Evolutionary conservation across 2,888 invertebrate species (phyloP), one percentile per base, ranked within the genome.

Genomic region (Caenorhabditis parvicauda): DNA sequence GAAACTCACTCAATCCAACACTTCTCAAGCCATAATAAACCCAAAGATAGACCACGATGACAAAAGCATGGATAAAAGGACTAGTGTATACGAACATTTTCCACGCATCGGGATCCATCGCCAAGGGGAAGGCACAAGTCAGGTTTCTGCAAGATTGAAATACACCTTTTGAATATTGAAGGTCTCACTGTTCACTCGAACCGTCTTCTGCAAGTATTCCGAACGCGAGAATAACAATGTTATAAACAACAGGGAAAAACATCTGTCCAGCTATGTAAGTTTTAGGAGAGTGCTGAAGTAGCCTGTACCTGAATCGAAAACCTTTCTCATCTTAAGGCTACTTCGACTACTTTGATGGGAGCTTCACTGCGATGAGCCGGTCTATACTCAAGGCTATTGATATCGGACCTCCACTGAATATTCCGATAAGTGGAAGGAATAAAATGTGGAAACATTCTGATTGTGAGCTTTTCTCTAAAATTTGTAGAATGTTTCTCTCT

Each of bases 371-470:
- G n/a, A 67, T 67, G 1, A 67, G 39, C 35, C 66, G 21, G 28
- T 67, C 66, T 4, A 67, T 60, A 14, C 66, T 63, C 60, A 63
- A 58, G 0, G 60, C 41, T 1, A 67, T 44, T 28, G 63, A 63
- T 19, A 67, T 29, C 1, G 66, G 66, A 17, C 58, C 63, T 7
- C 63, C 66, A n/a, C 56, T 32, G 19, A 54, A 55, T 7, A 63
- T 22, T 17, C 66, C 66, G 27, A 63, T 25, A 0, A 67, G 22
- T 9, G 66, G 66, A 21, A 63, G 9, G 0, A 47, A 53, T 6
- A 63, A 43, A 45, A 63, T 60, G 48, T 53, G 60, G 42, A 44
- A 67, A 22, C 66, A 67, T 41, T 63, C 49, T 1, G 44, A 29
- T 49, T 63, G 63, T 1, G 57, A 48, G 0, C 54, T 54, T 2